Conservation (phyloP, 2,113 vertebrate genomes). For the Sinocyclocheilus anophthalmus region DNA sequence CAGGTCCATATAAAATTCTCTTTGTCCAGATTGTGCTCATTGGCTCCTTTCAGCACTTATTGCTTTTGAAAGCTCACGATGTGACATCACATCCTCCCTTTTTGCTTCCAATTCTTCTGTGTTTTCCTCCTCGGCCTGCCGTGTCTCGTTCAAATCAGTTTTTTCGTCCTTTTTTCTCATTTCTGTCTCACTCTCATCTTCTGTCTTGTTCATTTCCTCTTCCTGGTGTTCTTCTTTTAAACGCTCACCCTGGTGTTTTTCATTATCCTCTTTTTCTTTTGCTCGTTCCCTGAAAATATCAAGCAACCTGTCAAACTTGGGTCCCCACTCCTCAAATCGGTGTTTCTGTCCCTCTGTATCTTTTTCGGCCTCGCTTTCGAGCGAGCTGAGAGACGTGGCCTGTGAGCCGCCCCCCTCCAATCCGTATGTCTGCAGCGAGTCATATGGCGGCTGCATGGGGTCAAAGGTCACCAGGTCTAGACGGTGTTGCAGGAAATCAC, state of each 20-base stretch:
- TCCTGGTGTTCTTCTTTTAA: slow-evolving; percentile 7
- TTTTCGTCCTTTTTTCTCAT: slow-evolving; percentile 41
- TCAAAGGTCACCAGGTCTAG: slow-evolving; percentile 84
- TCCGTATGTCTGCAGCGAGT: slow-evolving; percentile 88
- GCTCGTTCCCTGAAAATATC: slow-evolving; percentile 81
- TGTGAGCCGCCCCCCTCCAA: slow-evolving; percentile 84
- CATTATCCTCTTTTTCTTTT: slow-evolving; percentile 59
- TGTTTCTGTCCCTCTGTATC: slow-evolving; percentile 48
- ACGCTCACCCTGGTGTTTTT: background rate
- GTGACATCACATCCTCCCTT: slow-evolving; percentile 6
- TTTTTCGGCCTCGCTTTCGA: slow-evolving; percentile 77
- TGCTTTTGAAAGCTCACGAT: background rate
- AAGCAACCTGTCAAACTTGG: slow-evolving; percentile 83
- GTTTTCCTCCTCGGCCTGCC: slow-evolving; percentile 6
- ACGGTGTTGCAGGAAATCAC: slow-evolving; percentile 82
- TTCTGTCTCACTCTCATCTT: slow-evolving; percentile 41
- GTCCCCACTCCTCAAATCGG: slow-evolving; percentile 79
- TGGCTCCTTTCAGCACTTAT: slow-evolving; percentile 38
- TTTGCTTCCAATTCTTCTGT: slow-evolving; percentile 31
- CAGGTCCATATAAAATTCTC: slow-evolving; percentile 35
- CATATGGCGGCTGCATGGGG: slow-evolving; percentile 85
- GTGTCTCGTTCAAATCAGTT: slow-evolving; percentile 46
- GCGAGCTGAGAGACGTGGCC: slow-evolving; percentile 85
- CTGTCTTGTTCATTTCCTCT: slow-evolving; percentile 1
- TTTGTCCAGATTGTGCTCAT: slow-evolving; percentile 32